Percentiles rank a stretch among this genome's conserved stretches.
These are phyloP conservation scores for Fulmarus glacialis DNA, from an alignment of 2,113 vertebrate species.

Conservation along the genomic window DNA sequence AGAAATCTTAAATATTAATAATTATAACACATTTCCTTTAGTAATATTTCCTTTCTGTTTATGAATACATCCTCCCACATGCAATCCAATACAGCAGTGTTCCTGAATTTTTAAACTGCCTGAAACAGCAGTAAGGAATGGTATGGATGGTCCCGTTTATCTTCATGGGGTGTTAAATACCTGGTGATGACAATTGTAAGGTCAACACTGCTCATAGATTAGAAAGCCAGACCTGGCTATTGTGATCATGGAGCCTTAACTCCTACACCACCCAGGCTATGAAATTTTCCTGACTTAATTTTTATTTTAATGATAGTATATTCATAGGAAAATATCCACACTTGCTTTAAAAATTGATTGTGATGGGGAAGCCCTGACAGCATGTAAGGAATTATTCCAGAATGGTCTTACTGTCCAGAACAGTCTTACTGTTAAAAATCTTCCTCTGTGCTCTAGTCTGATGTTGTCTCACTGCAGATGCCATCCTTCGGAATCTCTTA, in stretches of 20 bases:
- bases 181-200: neutral
- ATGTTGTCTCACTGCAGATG: neutral
- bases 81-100: neutral
- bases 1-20: neutral
- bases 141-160: neutral
- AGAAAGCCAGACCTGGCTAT: neutral
- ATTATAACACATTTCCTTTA: neutral
- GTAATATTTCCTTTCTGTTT: neutral
- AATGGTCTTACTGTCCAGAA: neutral
- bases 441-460: neutral
- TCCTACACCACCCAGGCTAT: neutral
- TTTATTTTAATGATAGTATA: neutral
- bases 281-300: neutral
- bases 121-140: neutral
- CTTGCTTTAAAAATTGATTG: neutral
- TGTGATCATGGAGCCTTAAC: neutral
- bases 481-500: neutral
- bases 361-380: neutral
- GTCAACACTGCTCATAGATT: neutral
- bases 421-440: neutral
- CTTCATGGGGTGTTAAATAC: neutral
- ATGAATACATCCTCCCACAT: neutral
- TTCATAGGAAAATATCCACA: neutral
- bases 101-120: constrained; percentile 7
- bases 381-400: neutral